phyloP scores from a whole-genome alignment of 1,140 invertebrate genomes.

The Scaptomyza montana region DNA sequence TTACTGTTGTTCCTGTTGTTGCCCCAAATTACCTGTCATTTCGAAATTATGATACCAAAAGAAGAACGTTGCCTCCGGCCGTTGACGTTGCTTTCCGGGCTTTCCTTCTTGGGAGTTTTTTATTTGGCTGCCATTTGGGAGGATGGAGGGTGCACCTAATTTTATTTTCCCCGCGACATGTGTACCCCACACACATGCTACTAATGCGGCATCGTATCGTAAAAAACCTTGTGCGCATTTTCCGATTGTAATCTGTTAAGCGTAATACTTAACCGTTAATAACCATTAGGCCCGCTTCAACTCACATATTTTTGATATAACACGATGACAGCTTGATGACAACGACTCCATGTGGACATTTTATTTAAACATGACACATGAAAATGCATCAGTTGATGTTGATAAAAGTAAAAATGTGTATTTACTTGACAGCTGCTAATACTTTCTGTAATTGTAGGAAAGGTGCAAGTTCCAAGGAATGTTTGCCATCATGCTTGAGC shows the following conservation, averaged over 20 bases:
- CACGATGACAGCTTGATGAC: constrained; percentile 69
- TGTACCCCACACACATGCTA: not conserved
- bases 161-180: constrained; percentile 69
- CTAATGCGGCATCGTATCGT: constrained; percentile 47
- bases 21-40: constrained; percentile 79
- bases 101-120: constrained; percentile 43
- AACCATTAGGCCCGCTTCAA: constrained; percentile 12
- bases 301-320: constrained; percentile 48
- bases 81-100: constrained; percentile 48
- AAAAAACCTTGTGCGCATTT: constrained; percentile 77
- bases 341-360: constrained; percentile 9
- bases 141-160: constrained; percentile 52
- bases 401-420: not conserved
- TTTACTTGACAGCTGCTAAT: not conserved
- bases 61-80: constrained; percentile 23
- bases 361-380: not conserved
- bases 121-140: constrained; percentile 8
- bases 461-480: not conserved
- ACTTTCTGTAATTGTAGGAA: too few relatives aligned
- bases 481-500: not conserved
- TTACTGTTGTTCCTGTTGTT: constrained; percentile 54
- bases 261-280: constrained; percentile 50
- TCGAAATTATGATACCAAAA: constrained; percentile 76
- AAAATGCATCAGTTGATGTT: not conserved
- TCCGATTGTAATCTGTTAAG: constrained; percentile 74